phyloP scores from a whole-genome alignment of 2,888 invertebrate species.

The Teleiodes luculella region DNA sequence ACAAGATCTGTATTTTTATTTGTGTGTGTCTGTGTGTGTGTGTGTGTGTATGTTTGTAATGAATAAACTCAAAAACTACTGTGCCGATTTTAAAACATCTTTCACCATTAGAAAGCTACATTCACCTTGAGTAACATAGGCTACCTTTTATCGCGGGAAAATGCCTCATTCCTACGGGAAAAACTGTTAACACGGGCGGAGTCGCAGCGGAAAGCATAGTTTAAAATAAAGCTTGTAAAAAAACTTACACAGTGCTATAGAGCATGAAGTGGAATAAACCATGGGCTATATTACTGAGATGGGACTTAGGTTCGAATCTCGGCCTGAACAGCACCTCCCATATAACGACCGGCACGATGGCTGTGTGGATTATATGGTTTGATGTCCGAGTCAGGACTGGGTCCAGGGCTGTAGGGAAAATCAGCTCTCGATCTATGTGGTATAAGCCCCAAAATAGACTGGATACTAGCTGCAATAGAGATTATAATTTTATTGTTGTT shows the following conservation, averaged over 20 bases:
- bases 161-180: too few species aligned
- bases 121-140: too few species aligned
- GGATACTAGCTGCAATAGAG: conserved; percentile 49
- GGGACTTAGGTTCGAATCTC: conserved; percentile 43
- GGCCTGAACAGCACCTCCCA: conserved; percentile 51
- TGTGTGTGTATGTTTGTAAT: too few species aligned
- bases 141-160: too few species aligned
- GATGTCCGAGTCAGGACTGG: conserved; percentile 38
- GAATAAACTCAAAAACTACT: too few species aligned
- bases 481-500: not conserved
- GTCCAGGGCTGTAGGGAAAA: conserved; percentile 50
- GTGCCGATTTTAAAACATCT: too few species aligned
- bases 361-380: conserved; percentile 61
- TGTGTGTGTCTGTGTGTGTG: too few species aligned
- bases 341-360: conserved; percentile 48
- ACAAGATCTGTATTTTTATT: too few species aligned
- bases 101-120: too few species aligned
- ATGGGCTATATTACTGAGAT: conserved; percentile 42
- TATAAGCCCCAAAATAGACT: conserved; percentile 57
- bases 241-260: conserved; percentile 59
- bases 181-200: too few species aligned
- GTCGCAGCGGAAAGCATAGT: too few species aligned
- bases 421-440: conserved; percentile 45
- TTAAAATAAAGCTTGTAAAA: too few species aligned
- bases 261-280: conserved; percentile 36